These are phyloP conservation scores for Dryadula phaetusa DNA, from an alignment of 2,888 invertebrate genomes.

Conservation along the genomic window DNA sequence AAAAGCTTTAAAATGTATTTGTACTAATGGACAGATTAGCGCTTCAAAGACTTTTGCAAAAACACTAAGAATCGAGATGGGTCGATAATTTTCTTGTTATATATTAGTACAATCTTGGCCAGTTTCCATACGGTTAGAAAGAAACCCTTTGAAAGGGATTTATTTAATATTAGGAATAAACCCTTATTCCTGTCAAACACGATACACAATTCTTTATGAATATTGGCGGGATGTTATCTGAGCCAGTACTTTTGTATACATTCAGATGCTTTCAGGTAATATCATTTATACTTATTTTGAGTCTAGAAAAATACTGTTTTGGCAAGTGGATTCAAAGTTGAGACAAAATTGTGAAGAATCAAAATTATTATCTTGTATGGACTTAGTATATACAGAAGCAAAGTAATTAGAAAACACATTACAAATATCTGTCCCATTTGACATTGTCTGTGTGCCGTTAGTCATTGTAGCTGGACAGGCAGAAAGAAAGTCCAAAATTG, in stretches of 20 bases:
- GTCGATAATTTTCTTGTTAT: conserved; percentile 8
- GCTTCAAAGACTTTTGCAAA: conserved; percentile 10
- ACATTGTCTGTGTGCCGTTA: too few species aligned
- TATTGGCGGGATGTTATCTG: conserved; percentile 12
- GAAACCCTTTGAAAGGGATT: background rate
- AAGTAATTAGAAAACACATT: too few species aligned
- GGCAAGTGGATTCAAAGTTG: background rate
- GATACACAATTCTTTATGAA: too few species aligned
- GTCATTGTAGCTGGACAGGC: conserved; percentile 5
- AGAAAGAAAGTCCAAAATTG: background rate
- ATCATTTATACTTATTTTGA: background rate
- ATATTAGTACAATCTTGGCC: conserved; percentile 13
- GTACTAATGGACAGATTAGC: conserved; percentile 5
- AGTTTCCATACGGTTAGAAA: conserved; percentile 3
- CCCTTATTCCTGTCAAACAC: background rate
- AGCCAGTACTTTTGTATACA: conserved; percentile 6
- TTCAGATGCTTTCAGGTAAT: background rate
- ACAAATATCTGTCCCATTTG: too few species aligned
- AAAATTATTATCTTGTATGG: background rate
- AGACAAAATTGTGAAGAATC: background rate
- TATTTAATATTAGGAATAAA: background rate
- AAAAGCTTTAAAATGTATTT: background rate
- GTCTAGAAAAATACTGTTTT: background rate
- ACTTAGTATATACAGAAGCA: too few species aligned
- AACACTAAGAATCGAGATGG: conserved; percentile 5